Evolutionary conservation across 2,888 invertebrate genomes (phyloP).

Genomic region (Biston betularia): DNA sequence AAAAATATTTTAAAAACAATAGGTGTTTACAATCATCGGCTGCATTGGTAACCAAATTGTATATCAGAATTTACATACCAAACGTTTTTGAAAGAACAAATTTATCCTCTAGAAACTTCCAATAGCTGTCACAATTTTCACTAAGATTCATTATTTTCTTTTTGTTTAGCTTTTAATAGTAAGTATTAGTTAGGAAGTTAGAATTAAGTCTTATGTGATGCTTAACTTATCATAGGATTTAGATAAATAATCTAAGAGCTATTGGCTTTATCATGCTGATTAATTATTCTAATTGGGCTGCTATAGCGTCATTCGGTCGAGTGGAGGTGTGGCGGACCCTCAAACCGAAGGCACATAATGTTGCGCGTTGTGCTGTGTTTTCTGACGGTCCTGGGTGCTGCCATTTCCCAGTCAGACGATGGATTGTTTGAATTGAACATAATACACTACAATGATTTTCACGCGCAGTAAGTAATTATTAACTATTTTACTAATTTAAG

Average conservation of each 20-base stretch:
- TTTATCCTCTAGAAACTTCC: too few relatives aligned
- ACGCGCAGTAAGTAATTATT: constrained; percentile 80
- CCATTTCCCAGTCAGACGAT: constrained; percentile 51
- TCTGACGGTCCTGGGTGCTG: constrained; percentile 46
- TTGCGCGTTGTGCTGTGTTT: constrained; percentile 45
- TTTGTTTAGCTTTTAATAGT: too few relatives aligned
- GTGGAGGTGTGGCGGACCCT: constrained; percentile 23
- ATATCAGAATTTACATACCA: too few relatives aligned
- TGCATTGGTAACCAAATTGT: too few relatives aligned
- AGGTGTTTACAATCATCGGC: too few relatives aligned
- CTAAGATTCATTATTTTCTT: too few relatives aligned
- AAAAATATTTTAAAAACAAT: too few relatives aligned
- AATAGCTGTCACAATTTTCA: too few relatives aligned
- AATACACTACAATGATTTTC: constrained; percentile 86
- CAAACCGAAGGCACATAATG: constrained; percentile 31
- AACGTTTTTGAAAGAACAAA: too few relatives aligned
- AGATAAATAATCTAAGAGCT: constrained; percentile 23
- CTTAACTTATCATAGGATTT: constrained; percentile 26
- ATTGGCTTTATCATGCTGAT: constrained; percentile 32
- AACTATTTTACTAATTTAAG: background rate
- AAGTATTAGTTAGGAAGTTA: too few relatives aligned
- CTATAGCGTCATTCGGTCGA: constrained; percentile 17
- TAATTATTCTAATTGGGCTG: constrained; percentile 17
- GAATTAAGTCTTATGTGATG: background rate
- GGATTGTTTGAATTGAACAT: constrained; percentile 72